Evolutionary conservation across 2,797 vertebrate species (phyloP).

Genomic region (Trachops cirrhosus): DNA sequence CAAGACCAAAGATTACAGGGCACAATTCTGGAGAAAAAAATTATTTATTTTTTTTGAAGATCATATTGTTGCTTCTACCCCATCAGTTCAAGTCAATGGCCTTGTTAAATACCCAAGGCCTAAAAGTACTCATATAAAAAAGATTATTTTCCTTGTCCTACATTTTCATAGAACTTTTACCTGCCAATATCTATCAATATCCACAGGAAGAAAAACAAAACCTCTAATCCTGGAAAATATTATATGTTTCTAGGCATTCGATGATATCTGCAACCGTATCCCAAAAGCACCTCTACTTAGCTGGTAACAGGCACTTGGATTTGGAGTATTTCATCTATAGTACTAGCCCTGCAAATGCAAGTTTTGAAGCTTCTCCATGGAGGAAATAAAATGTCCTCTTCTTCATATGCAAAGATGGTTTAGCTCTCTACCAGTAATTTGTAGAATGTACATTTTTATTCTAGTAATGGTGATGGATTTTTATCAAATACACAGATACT

Average conservation of each 20-base stretch:
- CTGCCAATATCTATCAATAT: conserved; percentile 5
- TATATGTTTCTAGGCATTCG: not conserved
- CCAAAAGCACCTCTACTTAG: not conserved
- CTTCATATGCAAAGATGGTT: not conserved
- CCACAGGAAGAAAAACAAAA: not conserved
- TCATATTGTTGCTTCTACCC: not conserved
- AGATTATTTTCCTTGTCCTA: not conserved
- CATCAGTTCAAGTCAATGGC: not conserved
- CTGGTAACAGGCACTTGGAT: not conserved
- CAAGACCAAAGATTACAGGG: conserved; percentile 8
- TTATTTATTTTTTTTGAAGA: not conserved
- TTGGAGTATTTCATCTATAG: not conserved
- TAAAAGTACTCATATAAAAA: not conserved
- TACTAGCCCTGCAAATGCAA: not conserved
- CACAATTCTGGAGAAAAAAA: conserved; percentile 14
- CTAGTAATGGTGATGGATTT: not conserved
- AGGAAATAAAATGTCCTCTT: not conserved
- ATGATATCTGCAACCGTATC: not conserved
- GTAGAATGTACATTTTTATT: not conserved
- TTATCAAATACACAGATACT: not conserved
- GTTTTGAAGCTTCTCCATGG: not conserved
- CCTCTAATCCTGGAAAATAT: not conserved
- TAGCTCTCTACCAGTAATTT: not conserved
- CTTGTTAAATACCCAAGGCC: not conserved
- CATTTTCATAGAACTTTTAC: not conserved